Evolutionary conservation across 2,888 invertebrate genomes (phyloP), one percentile per base, ranked within the genome.

Genomic region (Tenthredo scrophulariae): DNA sequence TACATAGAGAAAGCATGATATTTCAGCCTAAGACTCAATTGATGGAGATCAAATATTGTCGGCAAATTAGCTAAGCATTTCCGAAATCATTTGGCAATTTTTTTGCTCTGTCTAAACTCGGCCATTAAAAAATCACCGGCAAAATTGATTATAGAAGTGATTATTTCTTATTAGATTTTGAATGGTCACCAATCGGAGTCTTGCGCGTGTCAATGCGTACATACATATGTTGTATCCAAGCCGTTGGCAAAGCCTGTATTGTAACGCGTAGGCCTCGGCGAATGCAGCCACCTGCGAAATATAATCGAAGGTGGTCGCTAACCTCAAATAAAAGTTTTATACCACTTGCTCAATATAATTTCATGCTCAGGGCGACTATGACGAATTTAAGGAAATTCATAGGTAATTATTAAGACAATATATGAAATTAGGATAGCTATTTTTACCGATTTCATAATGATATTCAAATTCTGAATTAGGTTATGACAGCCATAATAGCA

Each of bases 371-470:
- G 86, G 89, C 89, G 86, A 92, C 88, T 88, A 93, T 93, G 93
- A 92, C 91, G 85, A 93, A 93, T 90, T 90, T 93, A 87, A 91
- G 93, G 86, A 93, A 93, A 89, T 93, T 93, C 87, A 93, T 93
- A 91, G 93, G 93, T 93, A 91, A 90, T 77, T 83, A 67, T 67
- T 50, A 18, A 40, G 5, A 67, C 29, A 83, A 40, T 83, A 15
- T 46, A 70, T 18, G 15, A 18, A 46, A 43, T 58, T 67, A 46
- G 7, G 3, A 18, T 46, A 26, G 18, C 13, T 18, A 83, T 33
- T 65, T 26, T 26, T 43, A 22, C 37, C 6, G 6, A 70, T 15
- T 29, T 67, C 15, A 29, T n/a, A 6, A n/a, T 15, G 15, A 33
- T 46, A 83, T 67, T 43, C 40, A 33, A 43, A 65, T 33, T n/a